These are phyloP conservation scores for Drosophila varians DNA, from an alignment of 1,140 invertebrate species.

Conservation along the genomic window DNA sequence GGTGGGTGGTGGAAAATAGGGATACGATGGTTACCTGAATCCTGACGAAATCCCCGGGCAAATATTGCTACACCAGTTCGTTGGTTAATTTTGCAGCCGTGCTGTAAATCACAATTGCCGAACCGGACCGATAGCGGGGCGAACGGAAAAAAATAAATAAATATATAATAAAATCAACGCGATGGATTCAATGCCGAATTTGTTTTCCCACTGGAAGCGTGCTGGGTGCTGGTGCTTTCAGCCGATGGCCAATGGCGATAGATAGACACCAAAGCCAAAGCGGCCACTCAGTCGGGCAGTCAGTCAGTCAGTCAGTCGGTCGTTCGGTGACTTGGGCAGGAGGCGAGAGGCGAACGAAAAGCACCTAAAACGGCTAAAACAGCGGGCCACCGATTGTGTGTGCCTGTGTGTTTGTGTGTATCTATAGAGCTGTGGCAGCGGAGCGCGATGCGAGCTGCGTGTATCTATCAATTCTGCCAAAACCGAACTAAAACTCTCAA, in stretches of 20 bases:
- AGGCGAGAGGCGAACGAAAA: conserved; percentile 5
- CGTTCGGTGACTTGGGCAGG: conserved; percentile 3
- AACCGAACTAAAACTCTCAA: conserved; percentile 81
- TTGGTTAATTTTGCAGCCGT: conserved; percentile 24
- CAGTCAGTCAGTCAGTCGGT: conserved; percentile 2
- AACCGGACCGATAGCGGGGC: conserved; percentile 5
- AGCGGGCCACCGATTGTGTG: conserved; percentile 1
- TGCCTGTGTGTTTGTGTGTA: conserved; percentile 46
- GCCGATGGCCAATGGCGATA: conserved; percentile 48
- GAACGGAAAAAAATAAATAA: not conserved
- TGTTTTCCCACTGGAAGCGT: conserved; percentile 57
- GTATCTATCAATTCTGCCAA: conserved; percentile 75
- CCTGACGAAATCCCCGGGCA: conserved; percentile 2
- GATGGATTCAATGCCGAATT: conserved; percentile 30
- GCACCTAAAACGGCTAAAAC: conserved; percentile 1
- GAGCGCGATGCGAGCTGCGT: conserved; percentile 46
- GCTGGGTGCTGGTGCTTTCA: conserved; percentile 29
- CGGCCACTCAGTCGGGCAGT: conserved; percentile 33
- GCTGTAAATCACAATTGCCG: conserved; percentile 56
- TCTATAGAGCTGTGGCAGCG: conserved; percentile 20
- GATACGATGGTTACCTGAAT: conserved; percentile 5
- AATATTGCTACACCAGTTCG: conserved; percentile 27
- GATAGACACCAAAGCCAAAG: conserved; percentile 53
- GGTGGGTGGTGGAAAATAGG: not conserved
- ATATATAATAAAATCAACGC: conserved; percentile 60